Conservation (phyloP, 2,888 invertebrate genomes). For the Agonum fuliginosum region DNA sequence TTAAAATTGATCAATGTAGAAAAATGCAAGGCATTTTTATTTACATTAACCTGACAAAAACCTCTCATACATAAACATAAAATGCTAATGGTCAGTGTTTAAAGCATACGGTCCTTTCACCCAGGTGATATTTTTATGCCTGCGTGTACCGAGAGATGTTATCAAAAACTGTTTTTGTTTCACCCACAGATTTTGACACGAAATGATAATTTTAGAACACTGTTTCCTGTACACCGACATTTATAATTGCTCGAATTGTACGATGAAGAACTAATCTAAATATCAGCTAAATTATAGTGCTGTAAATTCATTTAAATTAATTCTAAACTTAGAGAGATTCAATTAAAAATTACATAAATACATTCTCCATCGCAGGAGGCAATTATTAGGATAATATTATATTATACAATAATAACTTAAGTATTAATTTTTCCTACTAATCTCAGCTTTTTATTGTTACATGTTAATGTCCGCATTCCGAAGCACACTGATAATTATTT, state of each 20-base stretch:
- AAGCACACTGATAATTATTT: too few species aligned
- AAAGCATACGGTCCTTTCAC: not conserved
- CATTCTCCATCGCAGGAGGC: too few species aligned
- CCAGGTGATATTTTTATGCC: conserved; percentile 43
- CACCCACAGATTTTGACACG: conserved; percentile 24
- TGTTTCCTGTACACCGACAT: conserved; percentile 35
- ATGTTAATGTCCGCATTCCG: conserved; percentile 27
- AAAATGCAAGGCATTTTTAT: too few species aligned
- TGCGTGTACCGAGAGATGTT: conserved; percentile 24
- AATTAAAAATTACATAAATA: too few species aligned
- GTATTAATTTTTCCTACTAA: not conserved
- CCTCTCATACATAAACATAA: conserved; percentile 37
- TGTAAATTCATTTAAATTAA: too few species aligned
- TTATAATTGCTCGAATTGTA: conserved; percentile 19
- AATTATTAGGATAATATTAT: too few species aligned
- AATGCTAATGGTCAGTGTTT: conserved; percentile 28
- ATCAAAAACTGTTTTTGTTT: not conserved
- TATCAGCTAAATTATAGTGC: not conserved
- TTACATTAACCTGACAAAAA: not conserved
- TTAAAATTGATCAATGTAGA: too few species aligned
- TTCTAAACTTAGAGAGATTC: too few species aligned
- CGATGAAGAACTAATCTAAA: not conserved
- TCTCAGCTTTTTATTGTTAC: conserved; percentile 1
- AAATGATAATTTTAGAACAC: conserved; percentile 31
- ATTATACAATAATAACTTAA: not conserved